Evolutionary conservation across 2,113 vertebrate genomes (phyloP), one percentile per base, ranked within the genome.

Genomic region (Lagenorhynchus albirostris): DNA sequence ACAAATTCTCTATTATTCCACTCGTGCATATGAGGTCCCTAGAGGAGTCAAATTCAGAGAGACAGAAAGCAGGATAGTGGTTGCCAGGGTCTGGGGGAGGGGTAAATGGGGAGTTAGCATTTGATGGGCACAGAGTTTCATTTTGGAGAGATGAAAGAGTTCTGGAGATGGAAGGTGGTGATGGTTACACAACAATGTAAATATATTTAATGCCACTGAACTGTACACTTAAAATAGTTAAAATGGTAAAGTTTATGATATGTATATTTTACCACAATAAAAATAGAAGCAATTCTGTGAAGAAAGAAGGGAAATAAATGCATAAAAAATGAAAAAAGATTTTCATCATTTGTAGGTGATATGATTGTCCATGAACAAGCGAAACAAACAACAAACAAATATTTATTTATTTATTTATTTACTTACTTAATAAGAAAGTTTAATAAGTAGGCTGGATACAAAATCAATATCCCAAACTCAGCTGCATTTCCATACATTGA

Each of bases 191-290:
- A 12, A 4, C 53, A 0, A 2, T 23, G 58, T 4, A 26, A 29
- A 50, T 9, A 0, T 21, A 17, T 18, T 17, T 8, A 38, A 11
- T 1, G n/a, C 25, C 4, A 0, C 58, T 6, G 38, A 33, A 7
- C 18, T 6, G 2, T 4, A n/a, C 44, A 8, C 21, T 1, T 26
- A 6, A 26, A 13, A 3, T 2, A 55, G 23, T 6, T 71, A 20
- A 3, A 21, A 21, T 2, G 26, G 50, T 3, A 18, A 20, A 29
- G 1, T 33, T 67, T 12, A 5, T 31, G 14, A 9, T 1, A 0
- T 1, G 26, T 55, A 15, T 10, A 8, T 33, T 50, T 38, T 6
- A 6, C 55, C 38, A 8, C 33, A 31, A 8, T 11, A 38, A 11
- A 38, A 55, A 23, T 21, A 55, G 3, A 26, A 20, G 44, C 14